phyloP scores from a whole-genome alignment of 2,797 vertebrate genomes.

The Ceryle rudis region DNA sequence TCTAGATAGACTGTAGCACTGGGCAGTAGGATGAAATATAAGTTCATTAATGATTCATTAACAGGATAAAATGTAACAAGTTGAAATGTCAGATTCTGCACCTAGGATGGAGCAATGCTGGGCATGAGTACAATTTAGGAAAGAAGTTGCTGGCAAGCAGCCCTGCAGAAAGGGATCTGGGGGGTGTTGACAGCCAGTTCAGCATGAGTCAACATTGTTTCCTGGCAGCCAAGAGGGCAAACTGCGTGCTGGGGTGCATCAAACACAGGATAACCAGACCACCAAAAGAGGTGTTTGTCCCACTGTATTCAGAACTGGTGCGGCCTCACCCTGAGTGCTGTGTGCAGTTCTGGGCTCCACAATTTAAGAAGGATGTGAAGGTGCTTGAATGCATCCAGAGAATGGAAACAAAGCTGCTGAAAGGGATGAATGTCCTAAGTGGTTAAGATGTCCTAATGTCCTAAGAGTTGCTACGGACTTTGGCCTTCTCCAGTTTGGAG shows the following conservation, averaged over 20 bases:
- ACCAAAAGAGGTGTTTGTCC: no score
- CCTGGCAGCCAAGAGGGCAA: not conserved
- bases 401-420: not conserved
- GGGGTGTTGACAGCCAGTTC: not conserved
- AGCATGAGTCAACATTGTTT: rapidly evolving
- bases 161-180: not conserved
- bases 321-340: no score
- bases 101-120: rapidly evolving
- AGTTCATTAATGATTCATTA: not conserved
- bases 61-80: not conserved
- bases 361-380: not conserved
- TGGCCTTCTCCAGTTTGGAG: not conserved
- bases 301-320: no score
- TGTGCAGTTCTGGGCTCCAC: no score
- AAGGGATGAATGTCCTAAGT: not conserved
- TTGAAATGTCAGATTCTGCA: not conserved
- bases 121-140: not conserved
- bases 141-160: not conserved
- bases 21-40: not conserved
- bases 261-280: not conserved
- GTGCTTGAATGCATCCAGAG: not conserved
- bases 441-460: no score
- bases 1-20: not conserved
- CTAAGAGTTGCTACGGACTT: not conserved
- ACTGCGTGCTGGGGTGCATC: not conserved